phyloP scores from a whole-genome alignment of 2,888 invertebrate genomes.

The Eupithecia tripunctaria region DNA sequence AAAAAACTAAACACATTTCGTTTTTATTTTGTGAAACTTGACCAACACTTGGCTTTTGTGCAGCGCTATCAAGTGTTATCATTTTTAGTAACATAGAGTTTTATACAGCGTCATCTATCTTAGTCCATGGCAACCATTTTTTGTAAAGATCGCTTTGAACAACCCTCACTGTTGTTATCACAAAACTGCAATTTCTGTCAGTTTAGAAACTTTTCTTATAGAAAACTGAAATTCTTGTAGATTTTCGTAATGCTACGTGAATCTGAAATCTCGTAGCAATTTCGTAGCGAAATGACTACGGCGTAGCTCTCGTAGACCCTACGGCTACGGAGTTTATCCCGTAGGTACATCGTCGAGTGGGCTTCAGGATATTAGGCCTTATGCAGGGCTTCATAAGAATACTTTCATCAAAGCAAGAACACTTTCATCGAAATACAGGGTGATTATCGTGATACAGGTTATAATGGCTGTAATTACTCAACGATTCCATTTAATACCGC shows the following conservation, averaged over 20 bases:
- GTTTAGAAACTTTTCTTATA: background rate
- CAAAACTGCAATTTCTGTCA: too few relatives aligned
- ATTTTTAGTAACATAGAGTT: too few relatives aligned
- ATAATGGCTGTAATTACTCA: constrained; percentile 11
- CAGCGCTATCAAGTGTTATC: too few relatives aligned
- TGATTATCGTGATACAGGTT: constrained; percentile 6
- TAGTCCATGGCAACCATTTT: too few relatives aligned
- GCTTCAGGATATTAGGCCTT: constrained; percentile 4
- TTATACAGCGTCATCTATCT: too few relatives aligned
- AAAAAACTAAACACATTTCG: too few relatives aligned
- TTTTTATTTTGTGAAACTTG: too few relatives aligned
- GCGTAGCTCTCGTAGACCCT: constrained; percentile 6
- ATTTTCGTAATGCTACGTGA: background rate
- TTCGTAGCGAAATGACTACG: constrained; percentile 11
- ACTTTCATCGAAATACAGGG: background rate
- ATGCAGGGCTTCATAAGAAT: constrained; percentile 1
- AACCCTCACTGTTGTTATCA: too few relatives aligned
- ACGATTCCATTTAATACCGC: constrained; percentile 12
- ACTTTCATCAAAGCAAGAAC: constrained; percentile 11
- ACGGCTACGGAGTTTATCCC: constrained; percentile 8
- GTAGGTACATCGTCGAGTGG: background rate
- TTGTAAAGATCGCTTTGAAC: too few relatives aligned
- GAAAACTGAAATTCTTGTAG: background rate
- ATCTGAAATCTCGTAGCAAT: constrained; percentile 1
- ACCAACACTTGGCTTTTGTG: too few relatives aligned